phyloP scores from a whole-genome alignment of 2,113 vertebrate genomes.

The Nestor notabilis region DNA sequence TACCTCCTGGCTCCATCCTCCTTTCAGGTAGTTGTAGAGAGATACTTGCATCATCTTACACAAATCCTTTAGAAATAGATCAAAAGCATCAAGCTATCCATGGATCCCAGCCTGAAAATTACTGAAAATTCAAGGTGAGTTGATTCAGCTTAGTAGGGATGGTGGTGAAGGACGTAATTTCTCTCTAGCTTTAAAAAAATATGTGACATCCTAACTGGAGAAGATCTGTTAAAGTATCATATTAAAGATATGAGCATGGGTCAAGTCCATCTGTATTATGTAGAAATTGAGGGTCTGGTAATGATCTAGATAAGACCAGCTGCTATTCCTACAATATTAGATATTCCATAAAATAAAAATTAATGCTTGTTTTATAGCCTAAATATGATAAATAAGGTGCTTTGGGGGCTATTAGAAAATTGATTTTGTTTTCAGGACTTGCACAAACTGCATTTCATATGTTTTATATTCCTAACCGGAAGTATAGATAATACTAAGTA shows the following conservation, averaged over 20 bases:
- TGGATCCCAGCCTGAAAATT: constrained; percentile 1
- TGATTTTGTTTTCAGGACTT: not conserved
- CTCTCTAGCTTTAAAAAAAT: not conserved
- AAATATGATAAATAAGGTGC: not conserved
- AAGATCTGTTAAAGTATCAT: not conserved
- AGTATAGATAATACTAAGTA: not conserved
- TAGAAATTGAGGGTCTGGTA: not conserved
- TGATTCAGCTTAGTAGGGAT: not conserved
- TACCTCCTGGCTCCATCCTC: not conserved
- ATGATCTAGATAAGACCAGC: not conserved
- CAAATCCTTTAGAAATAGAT: not conserved
- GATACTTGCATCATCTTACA: not conserved
- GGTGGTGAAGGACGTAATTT: not conserved
- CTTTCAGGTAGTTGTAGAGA: not conserved
- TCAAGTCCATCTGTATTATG: not conserved
- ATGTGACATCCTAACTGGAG: not conserved
- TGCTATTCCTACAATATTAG: not conserved
- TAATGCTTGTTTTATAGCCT: not conserved
- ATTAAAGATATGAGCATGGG: not conserved
- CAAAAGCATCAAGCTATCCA: not conserved
- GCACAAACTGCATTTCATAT: not conserved
- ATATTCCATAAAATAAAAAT: not conserved
- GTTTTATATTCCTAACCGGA: not conserved
- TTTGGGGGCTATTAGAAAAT: not conserved
- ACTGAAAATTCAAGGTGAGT: not conserved